These are phyloP conservation scores for Phorcus lineatus DNA, from an alignment of 2,888 invertebrate species.

Conservation along the genomic window DNA sequence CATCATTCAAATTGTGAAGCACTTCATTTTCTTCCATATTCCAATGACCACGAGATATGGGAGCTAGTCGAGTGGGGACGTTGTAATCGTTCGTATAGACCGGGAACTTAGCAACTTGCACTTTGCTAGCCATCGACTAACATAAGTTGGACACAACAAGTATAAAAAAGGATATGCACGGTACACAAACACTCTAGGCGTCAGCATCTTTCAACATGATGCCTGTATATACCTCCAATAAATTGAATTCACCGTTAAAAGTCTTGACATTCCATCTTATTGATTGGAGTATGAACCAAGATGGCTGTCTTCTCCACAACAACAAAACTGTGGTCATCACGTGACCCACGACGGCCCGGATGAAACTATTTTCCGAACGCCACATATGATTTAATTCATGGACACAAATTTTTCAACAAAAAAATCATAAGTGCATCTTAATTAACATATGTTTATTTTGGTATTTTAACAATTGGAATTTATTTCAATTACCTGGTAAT, in stretches of 20 bases:
- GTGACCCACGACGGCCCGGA: conserved; percentile 53
- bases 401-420: background rate
- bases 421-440: no score
- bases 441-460: no score
- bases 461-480: no score
- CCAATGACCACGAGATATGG: conserved; percentile 66
- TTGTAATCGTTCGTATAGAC: conserved; percentile 63
- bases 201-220: conserved; percentile 3
- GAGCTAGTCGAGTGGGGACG: conserved; percentile 63
- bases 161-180: background rate
- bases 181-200: background rate
- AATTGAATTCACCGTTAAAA: conserved; percentile 24
- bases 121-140: conserved; percentile 58
- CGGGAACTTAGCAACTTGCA: conserved; percentile 70
- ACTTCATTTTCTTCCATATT: conserved; percentile 74
- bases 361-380: conserved; percentile 12
- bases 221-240: conserved; percentile 10
- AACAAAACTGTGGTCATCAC: conserved; percentile 72
- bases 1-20: conserved; percentile 69
- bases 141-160: background rate
- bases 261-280: conserved; percentile 21
- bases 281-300: conserved; percentile 46
- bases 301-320: conserved; percentile 72
- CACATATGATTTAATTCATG: background rate
- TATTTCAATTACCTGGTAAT: no score